A percentile compares a stretch with the other conserved stretches of the same genome.
Conservation (phyloP, 2,888 invertebrate species). For the Temnothorax rugatulus region DNA sequence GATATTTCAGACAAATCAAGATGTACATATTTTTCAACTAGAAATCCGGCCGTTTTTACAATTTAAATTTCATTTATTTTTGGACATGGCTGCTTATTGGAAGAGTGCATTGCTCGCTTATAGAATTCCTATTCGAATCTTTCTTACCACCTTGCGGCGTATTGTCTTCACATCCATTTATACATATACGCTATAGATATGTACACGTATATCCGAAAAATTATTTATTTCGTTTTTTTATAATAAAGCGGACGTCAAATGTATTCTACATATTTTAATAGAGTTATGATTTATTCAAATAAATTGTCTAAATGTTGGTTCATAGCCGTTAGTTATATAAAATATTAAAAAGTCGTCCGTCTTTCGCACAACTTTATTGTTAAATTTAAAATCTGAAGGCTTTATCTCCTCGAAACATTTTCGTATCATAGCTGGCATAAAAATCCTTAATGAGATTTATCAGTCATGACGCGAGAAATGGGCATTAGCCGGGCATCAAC, state of each 20-base stretch:
- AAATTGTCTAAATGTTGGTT: not conserved
- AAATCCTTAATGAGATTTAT: slow-evolving; percentile 33
- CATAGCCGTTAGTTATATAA: not conserved
- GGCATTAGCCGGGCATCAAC: slow-evolving; percentile 41
- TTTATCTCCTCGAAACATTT: not conserved
- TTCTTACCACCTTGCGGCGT: not conserved
- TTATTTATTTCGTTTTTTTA: slow-evolving; percentile 3
- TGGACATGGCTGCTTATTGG: slow-evolving; percentile 20
- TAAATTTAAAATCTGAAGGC: not conserved
- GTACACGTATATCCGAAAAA: not conserved
- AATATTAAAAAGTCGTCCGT: not conserved
- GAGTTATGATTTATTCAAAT: slow-evolving; percentile 1
- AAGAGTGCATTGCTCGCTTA: not conserved
- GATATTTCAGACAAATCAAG: slow-evolving; percentile 7
- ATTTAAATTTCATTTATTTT: slow-evolving; percentile 37
- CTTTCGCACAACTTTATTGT: not conserved
- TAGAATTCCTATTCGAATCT: slow-evolving; percentile 3
- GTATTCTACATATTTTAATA: not conserved
- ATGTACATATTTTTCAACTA: slow-evolving; percentile 21
- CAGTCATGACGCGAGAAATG: slow-evolving; percentile 41
- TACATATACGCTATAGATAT: not conserved
- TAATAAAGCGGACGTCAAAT: not conserved
- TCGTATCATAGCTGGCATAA: not conserved
- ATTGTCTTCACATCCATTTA: not conserved
- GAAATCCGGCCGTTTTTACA: slow-evolving; percentile 13